Conservation (phyloP, 2,797 vertebrate species). For the Chelidonichthys spinosus region DNA sequence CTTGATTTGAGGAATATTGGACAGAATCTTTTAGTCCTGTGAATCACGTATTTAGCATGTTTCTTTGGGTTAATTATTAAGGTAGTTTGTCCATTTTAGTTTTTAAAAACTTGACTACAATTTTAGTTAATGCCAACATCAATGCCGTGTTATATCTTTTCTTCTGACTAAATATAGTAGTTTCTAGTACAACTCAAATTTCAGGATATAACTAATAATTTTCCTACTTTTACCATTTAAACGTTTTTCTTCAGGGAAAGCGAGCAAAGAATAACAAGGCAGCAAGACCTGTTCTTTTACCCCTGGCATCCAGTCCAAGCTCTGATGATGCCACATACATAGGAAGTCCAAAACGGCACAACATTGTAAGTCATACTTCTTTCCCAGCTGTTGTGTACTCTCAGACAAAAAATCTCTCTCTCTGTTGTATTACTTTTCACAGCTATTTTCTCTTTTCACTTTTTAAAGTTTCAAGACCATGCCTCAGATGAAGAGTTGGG, state of each 20-base stretch:
- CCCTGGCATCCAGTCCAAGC: not conserved
- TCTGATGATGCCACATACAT: conserved; percentile 3
- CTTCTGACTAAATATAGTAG: not conserved
- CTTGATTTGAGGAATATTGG: too few species aligned
- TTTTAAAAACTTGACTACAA: not conserved
- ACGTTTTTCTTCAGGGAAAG: not conserved
- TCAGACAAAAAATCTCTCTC: not conserved
- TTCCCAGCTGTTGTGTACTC: not conserved
- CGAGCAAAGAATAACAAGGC: conserved; percentile 2
- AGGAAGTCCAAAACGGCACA: not conserved
- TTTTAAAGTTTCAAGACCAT: not conserved
- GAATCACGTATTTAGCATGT: too few species aligned
- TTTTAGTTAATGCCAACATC: not conserved
- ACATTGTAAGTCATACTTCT: conserved; percentile 8
- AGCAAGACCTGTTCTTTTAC: not conserved
- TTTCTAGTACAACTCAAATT: too few species aligned
- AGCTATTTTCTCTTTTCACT: conserved; percentile 9
- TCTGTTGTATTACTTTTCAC: conserved; percentile 9
- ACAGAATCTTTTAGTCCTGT: too few species aligned
- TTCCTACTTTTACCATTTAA: not conserved
- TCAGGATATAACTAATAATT: not conserved
- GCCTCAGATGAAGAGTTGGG: conserved; percentile 8
- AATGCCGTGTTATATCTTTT: not conserved
- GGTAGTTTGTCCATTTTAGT: not conserved
- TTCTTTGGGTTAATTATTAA: not conserved